Evolutionary conservation across 2,888 invertebrate species (phyloP), one percentile per base, ranked within the genome.

Genomic region (Caenorhabditis sp.): DNA sequence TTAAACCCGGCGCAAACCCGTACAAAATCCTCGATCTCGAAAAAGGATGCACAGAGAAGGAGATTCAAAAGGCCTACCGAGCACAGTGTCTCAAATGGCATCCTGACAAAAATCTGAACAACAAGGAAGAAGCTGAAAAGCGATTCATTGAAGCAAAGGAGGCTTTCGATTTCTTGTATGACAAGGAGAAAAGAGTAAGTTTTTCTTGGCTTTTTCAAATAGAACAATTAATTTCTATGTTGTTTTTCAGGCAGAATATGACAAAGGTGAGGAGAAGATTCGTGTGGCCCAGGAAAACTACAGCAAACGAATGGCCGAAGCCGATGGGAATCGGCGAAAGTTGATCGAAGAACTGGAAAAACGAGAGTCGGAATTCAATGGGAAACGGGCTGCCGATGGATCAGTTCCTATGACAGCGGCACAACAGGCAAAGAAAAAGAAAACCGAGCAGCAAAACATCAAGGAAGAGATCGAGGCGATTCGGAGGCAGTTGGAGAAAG

Each of bases 81-180:
- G 51, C 76, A 41, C 87, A 86, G 38, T 89, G 88, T 72, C 83
- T 89, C 38, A 87, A 87, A 56, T 89, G 87, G 87, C 88, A 89
- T 87, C 88, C 88, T 12, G 88, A 89, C 63, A 89, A 89, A 66
- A 89, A 89, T 68, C 70, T 82, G 56, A 72, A 85, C 49, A 89
- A 87, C 51, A 79, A 86, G 35, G 88, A 87, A 63, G 86, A 87
- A 80, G 86, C 87, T 0, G 54, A 82, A 41, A 54, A 28, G 19
- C 63, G 80, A 56, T 89, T 89, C 73, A 86, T 87, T 47, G 84
- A 83, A 16, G 88, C 87, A 5, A 86, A 87, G 44, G 87, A 87
- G 38, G 88, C 88, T 8, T 87, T 87, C 59, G 85, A 86, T 12
- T 80, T 89, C 61, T 61, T 89, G 44, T 87, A 80, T 49, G 87